Evolutionary conservation across 2,888 invertebrate genomes (phyloP).

Genomic region (Ichneumoninae sp.): DNA sequence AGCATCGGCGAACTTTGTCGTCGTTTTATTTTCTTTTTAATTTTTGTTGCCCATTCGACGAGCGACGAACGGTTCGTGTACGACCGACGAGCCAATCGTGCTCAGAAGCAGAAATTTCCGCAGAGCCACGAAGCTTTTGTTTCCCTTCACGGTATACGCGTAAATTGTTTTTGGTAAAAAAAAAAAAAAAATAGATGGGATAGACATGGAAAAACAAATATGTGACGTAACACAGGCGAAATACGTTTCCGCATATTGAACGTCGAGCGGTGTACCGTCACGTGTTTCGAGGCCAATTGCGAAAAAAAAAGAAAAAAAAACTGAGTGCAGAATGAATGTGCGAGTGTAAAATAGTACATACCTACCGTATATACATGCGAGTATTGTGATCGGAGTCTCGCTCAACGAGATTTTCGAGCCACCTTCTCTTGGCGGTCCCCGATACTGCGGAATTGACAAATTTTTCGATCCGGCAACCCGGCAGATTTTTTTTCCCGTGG

Average conservation of each 20-base stretch:
- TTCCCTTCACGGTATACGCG: conserved; percentile 4
- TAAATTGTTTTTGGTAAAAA: background rate
- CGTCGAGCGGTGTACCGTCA: conserved; percentile 28
- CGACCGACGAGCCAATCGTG: background rate
- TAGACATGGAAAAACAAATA: conserved; percentile 25
- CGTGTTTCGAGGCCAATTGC: conserved; percentile 40
- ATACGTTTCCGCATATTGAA: conserved; percentile 19
- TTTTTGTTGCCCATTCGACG: background rate
- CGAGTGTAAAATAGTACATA: conserved; percentile 10
- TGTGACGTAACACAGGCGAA: conserved; percentile 29
- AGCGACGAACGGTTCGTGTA: background rate
- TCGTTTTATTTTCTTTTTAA: background rate
- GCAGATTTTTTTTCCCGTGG: background rate
- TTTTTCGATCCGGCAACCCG: background rate
- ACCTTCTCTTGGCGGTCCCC: background rate
- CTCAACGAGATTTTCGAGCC: background rate
- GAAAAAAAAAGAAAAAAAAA: conserved; percentile 14
- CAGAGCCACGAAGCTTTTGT: conserved; percentile 3
- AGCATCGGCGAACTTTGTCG: too few relatives aligned
- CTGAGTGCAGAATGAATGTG: conserved; percentile 3
- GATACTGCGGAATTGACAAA: background rate
- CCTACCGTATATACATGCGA: background rate
- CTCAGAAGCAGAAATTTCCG: background rate
- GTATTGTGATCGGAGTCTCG: background rate
- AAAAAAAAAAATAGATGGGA: conserved; percentile 7